Evolutionary conservation across 1,140 invertebrate genomes (phyloP).

Genomic region (Eueides isabella): DNA sequence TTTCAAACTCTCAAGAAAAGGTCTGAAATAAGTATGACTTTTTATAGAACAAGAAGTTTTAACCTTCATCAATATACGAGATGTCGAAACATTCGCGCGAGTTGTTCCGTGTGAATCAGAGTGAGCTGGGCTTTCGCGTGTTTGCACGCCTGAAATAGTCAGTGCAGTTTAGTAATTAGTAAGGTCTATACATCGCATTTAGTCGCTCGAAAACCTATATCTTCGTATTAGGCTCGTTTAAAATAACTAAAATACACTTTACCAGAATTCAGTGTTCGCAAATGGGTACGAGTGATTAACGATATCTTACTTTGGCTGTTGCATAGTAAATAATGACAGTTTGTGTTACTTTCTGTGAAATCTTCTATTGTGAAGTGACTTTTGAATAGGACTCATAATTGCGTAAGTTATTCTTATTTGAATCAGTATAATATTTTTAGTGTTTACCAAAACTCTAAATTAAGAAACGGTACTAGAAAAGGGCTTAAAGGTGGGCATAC

Average conservation of each 20-base stretch:
- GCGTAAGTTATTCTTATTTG: conserved; percentile 48
- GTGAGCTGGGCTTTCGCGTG: conserved; percentile 60
- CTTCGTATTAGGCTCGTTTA: conserved; percentile 19
- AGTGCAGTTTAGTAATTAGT: conserved; percentile 69
- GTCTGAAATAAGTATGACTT: conserved; percentile 17
- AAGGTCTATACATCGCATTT: conserved; percentile 44
- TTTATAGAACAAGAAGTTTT: conserved; percentile 43
- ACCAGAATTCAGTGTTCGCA: neutral
- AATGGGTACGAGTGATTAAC: neutral
- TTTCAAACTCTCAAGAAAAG: neutral
- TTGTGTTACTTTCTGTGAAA: neutral
- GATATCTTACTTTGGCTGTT: neutral
- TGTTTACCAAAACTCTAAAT: neutral
- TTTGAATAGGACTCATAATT: conserved; percentile 27
- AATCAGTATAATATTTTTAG: neutral
- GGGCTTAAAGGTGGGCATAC: neutral
- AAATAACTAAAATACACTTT: neutral
- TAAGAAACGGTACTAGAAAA: neutral
- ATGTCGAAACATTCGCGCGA: conserved; percentile 64
- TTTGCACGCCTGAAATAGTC: conserved; percentile 71
- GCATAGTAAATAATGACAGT: neutral
- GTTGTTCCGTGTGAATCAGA: conserved; percentile 69
- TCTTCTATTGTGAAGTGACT: neutral
- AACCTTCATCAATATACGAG: conserved; percentile 63
- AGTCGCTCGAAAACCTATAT: conserved; percentile 31